These are phyloP conservation scores for Phylloscopus trochiloides DNA, from an alignment of 2,113 vertebrate genomes.

Conservation along the genomic window DNA sequence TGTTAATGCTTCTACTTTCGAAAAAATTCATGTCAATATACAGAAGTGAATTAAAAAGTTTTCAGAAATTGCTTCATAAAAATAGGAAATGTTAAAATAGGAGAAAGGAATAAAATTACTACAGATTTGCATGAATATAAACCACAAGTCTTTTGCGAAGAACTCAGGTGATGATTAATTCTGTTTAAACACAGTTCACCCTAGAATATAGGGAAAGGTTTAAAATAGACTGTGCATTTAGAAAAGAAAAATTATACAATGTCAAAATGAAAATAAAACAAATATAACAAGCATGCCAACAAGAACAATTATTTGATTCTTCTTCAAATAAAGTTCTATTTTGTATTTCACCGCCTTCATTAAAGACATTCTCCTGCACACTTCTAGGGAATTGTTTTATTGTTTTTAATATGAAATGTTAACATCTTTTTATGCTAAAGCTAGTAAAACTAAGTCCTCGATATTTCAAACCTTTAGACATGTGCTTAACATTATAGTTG, in stretches of 20 bases:
- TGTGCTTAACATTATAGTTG: neutral
- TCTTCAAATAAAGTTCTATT: slow-evolving; percentile 2
- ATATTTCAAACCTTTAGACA: neutral
- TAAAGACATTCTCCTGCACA: neutral
- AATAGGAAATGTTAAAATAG: neutral
- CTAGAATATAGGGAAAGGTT: neutral
- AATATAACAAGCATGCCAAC: neutral
- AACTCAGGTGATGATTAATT: neutral
- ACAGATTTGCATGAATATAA: neutral
- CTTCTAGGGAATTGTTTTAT: neutral
- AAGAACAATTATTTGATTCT: neutral
- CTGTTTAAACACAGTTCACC: neutral
- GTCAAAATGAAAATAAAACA: neutral
- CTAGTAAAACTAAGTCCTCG: neutral
- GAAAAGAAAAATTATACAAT: neutral
- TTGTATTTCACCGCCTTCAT: slow-evolving; percentile 3
- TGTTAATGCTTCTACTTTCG: slow-evolving; percentile 66
- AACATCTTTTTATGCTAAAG: slow-evolving; percentile 17
- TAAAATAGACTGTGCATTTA: neutral
- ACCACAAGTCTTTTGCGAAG: neutral
- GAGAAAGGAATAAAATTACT: neutral
- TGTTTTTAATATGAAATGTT: slow-evolving; percentile 9
- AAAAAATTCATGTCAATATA: slow-evolving; percentile 56
- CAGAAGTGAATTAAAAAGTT: slow-evolving; percentile 25
- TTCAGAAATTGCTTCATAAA: slow-evolving; percentile 28